Evolutionary conservation across 2,113 vertebrate genomes (phyloP).

Genomic region (Corythornis cristatus): DNA sequence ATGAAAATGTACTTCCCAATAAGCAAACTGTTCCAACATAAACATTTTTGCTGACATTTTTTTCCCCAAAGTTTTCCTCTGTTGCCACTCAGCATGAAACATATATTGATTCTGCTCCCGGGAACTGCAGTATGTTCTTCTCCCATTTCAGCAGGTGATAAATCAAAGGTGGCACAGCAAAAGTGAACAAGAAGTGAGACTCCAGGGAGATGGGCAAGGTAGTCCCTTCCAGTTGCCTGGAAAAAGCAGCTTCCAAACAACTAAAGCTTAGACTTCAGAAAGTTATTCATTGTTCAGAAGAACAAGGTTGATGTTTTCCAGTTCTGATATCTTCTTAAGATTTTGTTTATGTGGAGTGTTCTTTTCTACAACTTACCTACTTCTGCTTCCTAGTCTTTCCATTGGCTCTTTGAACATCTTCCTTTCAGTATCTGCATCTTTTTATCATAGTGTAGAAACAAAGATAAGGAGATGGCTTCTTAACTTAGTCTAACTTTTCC

Average conservation of each 20-base stretch:
- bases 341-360: background rate
- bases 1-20: background rate
- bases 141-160: background rate
- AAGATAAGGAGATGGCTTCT: background rate
- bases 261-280: background rate
- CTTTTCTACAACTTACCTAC: background rate
- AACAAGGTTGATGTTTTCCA: background rate
- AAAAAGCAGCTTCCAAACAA: background rate
- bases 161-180: slow-evolving; percentile 21
- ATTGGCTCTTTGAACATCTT: background rate
- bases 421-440: background rate
- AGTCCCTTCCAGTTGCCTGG: background rate
- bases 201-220: background rate
- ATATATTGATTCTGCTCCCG: background rate
- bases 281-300: background rate
- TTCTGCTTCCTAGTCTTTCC: background rate
- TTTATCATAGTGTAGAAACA: background rate
- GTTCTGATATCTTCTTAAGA: background rate
- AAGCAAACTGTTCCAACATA: background rate
- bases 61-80: slow-evolving; percentile 13
- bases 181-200: background rate
- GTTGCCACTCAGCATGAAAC: background rate
- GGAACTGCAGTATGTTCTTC: background rate
- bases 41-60: background rate
- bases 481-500: background rate